These are phyloP conservation scores for Cassiopea andromeda DNA, from an alignment of 30 jellyfish, hydroid and myxozoan genomes.

Conservation along the genomic window DNA sequence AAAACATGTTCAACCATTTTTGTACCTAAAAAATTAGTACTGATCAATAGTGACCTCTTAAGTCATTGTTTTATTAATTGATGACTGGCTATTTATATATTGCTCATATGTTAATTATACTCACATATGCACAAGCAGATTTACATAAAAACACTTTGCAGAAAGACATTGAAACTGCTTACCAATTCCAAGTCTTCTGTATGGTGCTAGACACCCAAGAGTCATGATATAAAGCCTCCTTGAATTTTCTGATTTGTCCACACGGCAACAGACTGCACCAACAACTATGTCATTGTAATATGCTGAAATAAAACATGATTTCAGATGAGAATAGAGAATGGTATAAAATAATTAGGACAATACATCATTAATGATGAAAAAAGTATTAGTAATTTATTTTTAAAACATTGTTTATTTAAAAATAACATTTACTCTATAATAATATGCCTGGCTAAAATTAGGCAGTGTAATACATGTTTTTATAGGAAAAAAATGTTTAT, in stretches of 20 bases:
- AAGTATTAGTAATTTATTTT: too few species aligned
- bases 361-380: too few species aligned
- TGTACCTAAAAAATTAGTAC: slow-evolving; percentile 63
- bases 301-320: slow-evolving; percentile 46
- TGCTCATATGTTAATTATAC: not conserved
- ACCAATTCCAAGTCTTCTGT: slow-evolving; percentile 97
- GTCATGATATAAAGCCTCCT: slow-evolving; percentile 97
- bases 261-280: slow-evolving; percentile 99
- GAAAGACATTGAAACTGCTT: not conserved
- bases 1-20: slow-evolving; percentile 95
- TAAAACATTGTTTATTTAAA: too few species aligned
- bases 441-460: too few species aligned
- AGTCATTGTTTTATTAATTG: too few species aligned
- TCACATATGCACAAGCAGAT: not conserved
- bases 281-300: slow-evolving; percentile 92
- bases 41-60: not conserved
- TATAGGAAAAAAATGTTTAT: too few species aligned
- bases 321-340: not conserved
- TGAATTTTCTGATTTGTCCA: slow-evolving; percentile 90
- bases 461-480: too few species aligned
- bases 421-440: too few species aligned
- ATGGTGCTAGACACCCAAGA: slow-evolving; percentile 94
- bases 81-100: too few species aligned
- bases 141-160: not conserved
- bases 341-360: too few species aligned